Base-by-base conservation (phyloP, 2,797 vertebrate species). In the Acomys russatus region DNA sequence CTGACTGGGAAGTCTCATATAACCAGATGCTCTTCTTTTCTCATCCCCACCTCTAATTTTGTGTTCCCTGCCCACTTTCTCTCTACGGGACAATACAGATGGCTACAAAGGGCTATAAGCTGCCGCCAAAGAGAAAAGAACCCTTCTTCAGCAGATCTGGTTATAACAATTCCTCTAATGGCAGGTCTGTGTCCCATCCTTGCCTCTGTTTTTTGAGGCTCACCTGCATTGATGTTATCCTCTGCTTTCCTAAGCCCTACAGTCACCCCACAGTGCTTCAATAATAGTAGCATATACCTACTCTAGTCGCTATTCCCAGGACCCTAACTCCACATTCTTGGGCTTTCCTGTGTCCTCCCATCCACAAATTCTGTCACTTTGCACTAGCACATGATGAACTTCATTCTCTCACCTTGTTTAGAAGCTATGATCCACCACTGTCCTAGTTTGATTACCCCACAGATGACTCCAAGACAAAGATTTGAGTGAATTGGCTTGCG, bases 191-290 rank as follows among this genome's bases (percentile, higher is more conserved):
- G 4, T 15, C 30, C 76, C 78, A 90, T 25, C 49, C 35, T 78
- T 63, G 91, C 8, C 79, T 44, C 82, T 89, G 51, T 70, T 80
- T 33, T 33, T 95, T 80, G 9, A 77, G 73, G 25, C 6, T 95
- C 33, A 59, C 68, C 35, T 73, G 8, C 23, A 74, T 2, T 49
- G 4, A 90, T 61, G 11, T 90, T 51, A 59, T 5, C 63, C 10
- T 70, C 71, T 9, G 51, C 44, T 44, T 70, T 20, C 56, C 11
- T 30, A 44, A 44, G 44, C 44, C 44, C 44, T 44, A 44, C 44
- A 44, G 23, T 44, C 25, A n/a, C 44, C 59, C 17, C 10, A 49
- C 78, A 78, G 85, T 38, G 82, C 88, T 92, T 93, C 15, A 90
- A 38, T 23, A 66, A 9, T 54, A 86, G 59, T 22, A 56, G 30